phyloP scores from a whole-genome alignment of 2,888 invertebrate genomes.

The Tethea ocularis region DNA sequence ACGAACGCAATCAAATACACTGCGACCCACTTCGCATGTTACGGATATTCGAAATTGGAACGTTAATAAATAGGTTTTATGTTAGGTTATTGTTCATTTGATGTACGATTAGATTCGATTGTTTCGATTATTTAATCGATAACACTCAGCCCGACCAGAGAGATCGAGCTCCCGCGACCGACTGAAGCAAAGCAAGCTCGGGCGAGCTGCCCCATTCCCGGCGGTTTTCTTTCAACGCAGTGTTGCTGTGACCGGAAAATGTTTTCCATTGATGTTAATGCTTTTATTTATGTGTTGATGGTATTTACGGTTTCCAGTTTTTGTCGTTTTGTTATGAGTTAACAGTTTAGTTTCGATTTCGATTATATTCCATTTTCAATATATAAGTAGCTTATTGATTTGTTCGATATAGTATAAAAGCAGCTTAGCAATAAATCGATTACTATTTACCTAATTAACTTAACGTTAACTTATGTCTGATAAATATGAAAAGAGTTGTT shows the following conservation, averaged over 20 bases:
- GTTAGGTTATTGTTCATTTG: conserved; percentile 40
- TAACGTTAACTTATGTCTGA: too few relatives aligned
- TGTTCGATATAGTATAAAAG: too few relatives aligned
- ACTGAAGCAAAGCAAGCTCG: conserved; percentile 53
- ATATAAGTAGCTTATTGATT: background rate
- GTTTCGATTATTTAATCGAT: conserved; percentile 19
- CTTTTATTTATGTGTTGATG: conserved; percentile 3
- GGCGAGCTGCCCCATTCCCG: conserved; percentile 54
- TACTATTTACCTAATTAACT: too few relatives aligned
- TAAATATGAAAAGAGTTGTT: too few relatives aligned
- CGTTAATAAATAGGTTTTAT: conserved; percentile 24
- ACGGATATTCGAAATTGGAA: background rate
- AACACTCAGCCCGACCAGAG: conserved; percentile 29
- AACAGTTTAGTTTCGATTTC: background rate
- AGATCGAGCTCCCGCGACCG: conserved; percentile 60
- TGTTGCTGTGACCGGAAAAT: conserved; percentile 54
- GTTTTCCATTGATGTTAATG: conserved; percentile 30
- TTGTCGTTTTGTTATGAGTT: background rate
- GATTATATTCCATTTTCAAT: conserved; percentile 5
- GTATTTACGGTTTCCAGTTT: conserved; percentile 9
- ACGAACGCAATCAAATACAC: conserved; percentile 19
- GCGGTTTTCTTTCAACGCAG: conserved; percentile 48
- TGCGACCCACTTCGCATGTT: background rate
- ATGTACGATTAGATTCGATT: conserved; percentile 33
- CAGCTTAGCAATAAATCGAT: too few relatives aligned